phyloP scores from a whole-genome alignment of 1,140 invertebrate genomes.

The Apis cerana region DNA sequence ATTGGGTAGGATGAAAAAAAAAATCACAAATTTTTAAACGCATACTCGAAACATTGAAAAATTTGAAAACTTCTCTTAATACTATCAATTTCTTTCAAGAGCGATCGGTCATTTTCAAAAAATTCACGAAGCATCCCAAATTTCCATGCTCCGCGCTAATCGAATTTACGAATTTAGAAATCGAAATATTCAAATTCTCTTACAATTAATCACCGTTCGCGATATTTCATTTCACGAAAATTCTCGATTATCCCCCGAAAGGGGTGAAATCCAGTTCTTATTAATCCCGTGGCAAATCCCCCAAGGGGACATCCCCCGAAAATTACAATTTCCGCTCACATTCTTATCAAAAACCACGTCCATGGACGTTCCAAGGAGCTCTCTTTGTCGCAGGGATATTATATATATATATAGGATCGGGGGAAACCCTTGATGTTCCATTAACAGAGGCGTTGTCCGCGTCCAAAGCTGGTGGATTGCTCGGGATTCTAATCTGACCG shows the following conservation, averaged over 20 bases:
- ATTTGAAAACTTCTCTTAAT: no score
- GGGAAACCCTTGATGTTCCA: constrained; percentile 60
- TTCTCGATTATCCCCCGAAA: neutral
- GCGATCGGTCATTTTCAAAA: neutral
- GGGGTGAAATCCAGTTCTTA: no score
- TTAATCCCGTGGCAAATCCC: no score
- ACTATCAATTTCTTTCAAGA: no score
- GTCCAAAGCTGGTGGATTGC: constrained; percentile 62
- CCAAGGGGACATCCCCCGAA: no score
- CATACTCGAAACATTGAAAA: no score
- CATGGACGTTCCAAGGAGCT: neutral
- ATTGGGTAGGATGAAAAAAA: neutral
- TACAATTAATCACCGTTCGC: no score
- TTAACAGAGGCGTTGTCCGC: constrained; percentile 62
- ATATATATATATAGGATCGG: neutral
- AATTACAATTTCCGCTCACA: neutral
- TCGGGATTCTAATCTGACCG: constrained; percentile 75
- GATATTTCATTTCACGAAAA: neutral
- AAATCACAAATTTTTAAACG: no score
- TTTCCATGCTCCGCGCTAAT: neutral
- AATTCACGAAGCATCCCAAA: neutral
- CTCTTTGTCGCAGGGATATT: constrained; percentile 28
- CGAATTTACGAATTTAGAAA: neutral
- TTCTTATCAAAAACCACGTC: neutral
- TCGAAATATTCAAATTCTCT: neutral